Percentiles rank a stretch among this genome's conserved stretches.
These are phyloP conservation scores for Heterochromis multidens DNA, from an alignment of 2,113 vertebrate species.

Conservation along the genomic window DNA sequence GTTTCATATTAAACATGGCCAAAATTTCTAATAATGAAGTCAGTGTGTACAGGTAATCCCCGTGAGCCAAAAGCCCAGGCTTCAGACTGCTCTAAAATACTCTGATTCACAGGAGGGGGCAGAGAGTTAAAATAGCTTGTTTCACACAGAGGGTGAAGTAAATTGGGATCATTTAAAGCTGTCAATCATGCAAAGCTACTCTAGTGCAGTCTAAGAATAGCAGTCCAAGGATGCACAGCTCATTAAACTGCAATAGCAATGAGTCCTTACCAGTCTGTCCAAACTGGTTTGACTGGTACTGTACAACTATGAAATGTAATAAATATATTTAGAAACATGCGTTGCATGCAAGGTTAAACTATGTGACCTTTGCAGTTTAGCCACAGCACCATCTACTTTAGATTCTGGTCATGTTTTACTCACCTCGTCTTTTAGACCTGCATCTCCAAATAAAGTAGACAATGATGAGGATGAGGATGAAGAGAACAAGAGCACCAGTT, in stretches of 20 bases:
- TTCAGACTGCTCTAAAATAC: too few species aligned
- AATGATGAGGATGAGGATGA: neutral
- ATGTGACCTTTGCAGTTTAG: neutral
- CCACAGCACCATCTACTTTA: too few species aligned
- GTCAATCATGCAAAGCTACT: neutral
- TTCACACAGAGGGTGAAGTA: neutral
- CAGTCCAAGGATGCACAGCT: neutral
- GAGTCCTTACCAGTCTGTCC: neutral
- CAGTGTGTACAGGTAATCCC: neutral
- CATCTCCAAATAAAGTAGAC: neutral
- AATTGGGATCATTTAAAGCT: neutral
- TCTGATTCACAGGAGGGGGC: too few species aligned
- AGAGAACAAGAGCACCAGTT: neutral
- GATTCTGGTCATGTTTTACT: neutral
- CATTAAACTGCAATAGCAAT: neutral
- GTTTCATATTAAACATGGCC: neutral
- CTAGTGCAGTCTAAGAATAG: neutral
- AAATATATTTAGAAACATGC: accelerated
- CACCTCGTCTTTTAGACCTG: neutral
- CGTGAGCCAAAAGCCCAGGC: too few species aligned
- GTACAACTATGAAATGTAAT: neutral
- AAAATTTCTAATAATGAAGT: neutral
- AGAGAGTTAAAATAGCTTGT: neutral
- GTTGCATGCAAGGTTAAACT: neutral
- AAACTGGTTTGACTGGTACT: neutral